Conservation (phyloP, 1,140 invertebrate species). For the Trichonephila inaurata region DNA sequence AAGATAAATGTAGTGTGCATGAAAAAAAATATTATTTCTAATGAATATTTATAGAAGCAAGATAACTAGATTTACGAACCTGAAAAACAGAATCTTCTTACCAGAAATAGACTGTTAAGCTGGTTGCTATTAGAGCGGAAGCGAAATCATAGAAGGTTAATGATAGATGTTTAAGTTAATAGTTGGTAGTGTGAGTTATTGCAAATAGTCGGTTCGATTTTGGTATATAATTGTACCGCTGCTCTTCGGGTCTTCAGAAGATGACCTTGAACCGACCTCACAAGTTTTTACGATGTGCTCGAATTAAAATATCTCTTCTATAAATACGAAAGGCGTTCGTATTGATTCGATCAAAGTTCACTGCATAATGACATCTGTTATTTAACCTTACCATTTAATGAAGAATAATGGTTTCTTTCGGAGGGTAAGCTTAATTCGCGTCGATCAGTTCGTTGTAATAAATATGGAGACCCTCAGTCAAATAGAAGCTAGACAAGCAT, state of each 20-base stretch:
- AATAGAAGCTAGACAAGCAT: constrained; percentile 64
- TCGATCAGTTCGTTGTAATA: constrained; percentile 25
- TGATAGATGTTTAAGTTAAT: constrained; percentile 18
- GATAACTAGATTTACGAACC: background rate
- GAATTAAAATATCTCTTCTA: constrained; percentile 53
- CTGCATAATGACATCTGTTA: constrained; percentile 65
- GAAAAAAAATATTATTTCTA: background rate
- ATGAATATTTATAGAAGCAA: background rate
- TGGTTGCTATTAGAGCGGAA: background rate
- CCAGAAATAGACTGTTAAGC: background rate
- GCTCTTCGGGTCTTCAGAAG: background rate
- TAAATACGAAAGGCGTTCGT: constrained; percentile 61
- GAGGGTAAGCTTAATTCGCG: constrained; percentile 29
- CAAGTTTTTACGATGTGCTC: background rate
- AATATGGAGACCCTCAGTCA: constrained; percentile 51
- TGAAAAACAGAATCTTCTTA: background rate
- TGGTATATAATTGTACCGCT: constrained; percentile 19
- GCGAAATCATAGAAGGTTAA: background rate
- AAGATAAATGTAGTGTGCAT: background rate
- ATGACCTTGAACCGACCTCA: background rate
- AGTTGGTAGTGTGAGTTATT: constrained; percentile 44
- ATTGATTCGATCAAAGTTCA: constrained; percentile 55
- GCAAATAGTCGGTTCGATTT: background rate
- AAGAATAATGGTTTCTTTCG: constrained; percentile 56
- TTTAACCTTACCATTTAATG: constrained; percentile 67